phyloP scores from a whole-genome alignment of 2,888 invertebrate species.

The Parnassius mnemosyne region DNA sequence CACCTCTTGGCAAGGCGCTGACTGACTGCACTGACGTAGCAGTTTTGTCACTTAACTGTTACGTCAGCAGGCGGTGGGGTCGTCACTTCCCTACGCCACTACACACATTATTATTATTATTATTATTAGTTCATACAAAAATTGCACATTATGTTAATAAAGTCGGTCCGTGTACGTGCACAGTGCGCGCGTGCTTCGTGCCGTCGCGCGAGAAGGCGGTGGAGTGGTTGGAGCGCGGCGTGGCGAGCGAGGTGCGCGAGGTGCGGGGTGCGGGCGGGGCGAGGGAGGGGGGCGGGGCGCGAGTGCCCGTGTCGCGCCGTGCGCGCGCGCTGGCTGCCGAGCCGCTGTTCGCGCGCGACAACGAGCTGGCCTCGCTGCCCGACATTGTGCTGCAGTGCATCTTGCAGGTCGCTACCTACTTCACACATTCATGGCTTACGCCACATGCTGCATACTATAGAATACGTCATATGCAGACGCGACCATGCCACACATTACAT shows the following conservation, averaged over 20 bases:
- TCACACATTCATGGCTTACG: not conserved
- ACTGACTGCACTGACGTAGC: no score
- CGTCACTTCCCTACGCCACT: no score
- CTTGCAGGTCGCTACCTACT: slow-evolving; percentile 73
- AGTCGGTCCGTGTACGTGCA: not conserved
- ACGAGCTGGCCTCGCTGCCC: slow-evolving; percentile 84
- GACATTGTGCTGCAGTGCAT: slow-evolving; percentile 93
- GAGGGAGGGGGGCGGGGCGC: slow-evolving; percentile 46
- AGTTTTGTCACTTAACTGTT: no score
- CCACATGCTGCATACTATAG: no score
- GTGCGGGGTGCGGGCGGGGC: slow-evolving; percentile 68
- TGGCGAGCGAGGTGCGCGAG: slow-evolving; percentile 69
- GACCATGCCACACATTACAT: no score
- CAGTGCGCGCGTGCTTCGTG: slow-evolving; percentile 25
- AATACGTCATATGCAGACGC: no score
- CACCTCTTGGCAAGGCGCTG: no score
- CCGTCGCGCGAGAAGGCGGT: slow-evolving; percentile 6
- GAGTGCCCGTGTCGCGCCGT: slow-evolving; percentile 83
- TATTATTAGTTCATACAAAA: no score
- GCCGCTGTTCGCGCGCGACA: slow-evolving; percentile 90
- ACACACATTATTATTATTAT: no score
- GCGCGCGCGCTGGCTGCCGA: slow-evolving; percentile 92
- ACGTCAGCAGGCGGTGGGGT: no score
- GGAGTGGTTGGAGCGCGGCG: slow-evolving; percentile 53
- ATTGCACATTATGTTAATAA: no score